Base-by-base conservation (phyloP, 2,113 vertebrate genomes). In the Syngnathoides biaculeatus region DNA sequence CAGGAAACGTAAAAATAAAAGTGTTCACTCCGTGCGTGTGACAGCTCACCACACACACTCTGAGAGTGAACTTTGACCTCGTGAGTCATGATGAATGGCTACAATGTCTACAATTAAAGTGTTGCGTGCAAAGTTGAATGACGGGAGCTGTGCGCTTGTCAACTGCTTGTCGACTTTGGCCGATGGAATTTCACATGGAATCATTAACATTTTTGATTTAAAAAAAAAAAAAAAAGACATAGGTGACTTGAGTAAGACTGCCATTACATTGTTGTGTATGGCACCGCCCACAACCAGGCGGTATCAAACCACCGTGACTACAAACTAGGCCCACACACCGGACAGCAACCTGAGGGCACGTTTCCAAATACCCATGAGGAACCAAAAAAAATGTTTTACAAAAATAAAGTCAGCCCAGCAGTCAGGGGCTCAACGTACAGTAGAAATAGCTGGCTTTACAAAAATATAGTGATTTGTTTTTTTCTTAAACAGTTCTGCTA, bases 401-500 rank as follows among this genome's bases (percentile, higher is more conserved):
- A 89, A 83, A 84, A 87, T 79, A 86, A 88, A 78, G 63, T 82
- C 74, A 79, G 79, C 82, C 75, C 77, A 87, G 77, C 75, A 79
- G 79, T 81, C 52, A 65, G 86, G 85, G 60, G 40, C 60, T 62
- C 60, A 80, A 89, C 70, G 83, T 91, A 92, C 91, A 92, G 90
- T 92, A 92, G 91, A 89, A 92, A 90, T 80, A 90, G 86, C 87
- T 85, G 87, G 86, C 84, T 80, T 90, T 90, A 88, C 82, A 83
- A 92, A 90, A 91, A 92, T 89, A 91, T 86, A 90, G 86, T 87
- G 87, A 90, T 91, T 89, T 91, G 38, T 73, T 78, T 68, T 77
- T 75, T 82, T 81, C n/a, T 57, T 85, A 75, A 85, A 88, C 78
- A 88, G 81, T 87, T 90, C 69, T 82, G 20, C 38, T 53, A 75